Evolutionary conservation across 2,888 invertebrate genomes (phyloP).

Genomic region (Cerastis leucographa): DNA sequence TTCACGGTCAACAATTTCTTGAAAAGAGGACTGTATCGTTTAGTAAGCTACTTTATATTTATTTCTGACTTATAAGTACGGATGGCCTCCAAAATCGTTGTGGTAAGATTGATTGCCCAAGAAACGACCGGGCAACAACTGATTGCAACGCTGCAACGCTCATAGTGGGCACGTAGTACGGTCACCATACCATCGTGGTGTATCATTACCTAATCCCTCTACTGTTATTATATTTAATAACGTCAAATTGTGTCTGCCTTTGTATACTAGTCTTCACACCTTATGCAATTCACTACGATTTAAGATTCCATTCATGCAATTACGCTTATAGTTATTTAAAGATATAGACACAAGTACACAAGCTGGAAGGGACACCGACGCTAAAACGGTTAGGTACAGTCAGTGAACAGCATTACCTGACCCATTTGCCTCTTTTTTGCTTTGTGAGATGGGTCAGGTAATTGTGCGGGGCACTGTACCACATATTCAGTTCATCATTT

Average conservation of each 20-base stretch:
- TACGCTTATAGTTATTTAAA: slow-evolving; percentile 6
- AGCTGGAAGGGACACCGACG: too few relatives aligned
- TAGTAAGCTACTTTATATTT: slow-evolving; percentile 18
- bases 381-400: too few relatives aligned
- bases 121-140: slow-evolving; percentile 73
- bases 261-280: slow-evolving; percentile 41
- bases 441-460: too few relatives aligned
- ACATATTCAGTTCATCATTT: too few relatives aligned
- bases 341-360: background rate
- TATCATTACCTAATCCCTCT: slow-evolving; percentile 68
- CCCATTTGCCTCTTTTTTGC: too few relatives aligned
- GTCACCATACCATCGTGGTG: slow-evolving; percentile 57
- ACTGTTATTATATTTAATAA: slow-evolving; percentile 73
- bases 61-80: slow-evolving; percentile 35
- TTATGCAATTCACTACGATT: slow-evolving; percentile 39
- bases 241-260: slow-evolving; percentile 45
- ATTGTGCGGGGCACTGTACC: too few relatives aligned
- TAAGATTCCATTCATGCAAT: slow-evolving; percentile 19
- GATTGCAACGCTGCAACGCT: slow-evolving; percentile 82
- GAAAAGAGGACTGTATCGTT: slow-evolving; percentile 30
- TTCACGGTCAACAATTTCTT: slow-evolving; percentile 47
- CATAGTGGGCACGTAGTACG: slow-evolving; percentile 73
- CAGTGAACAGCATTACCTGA: too few relatives aligned
- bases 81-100: slow-evolving; percentile 24
- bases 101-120: slow-evolving; percentile 72